phyloP scores from a whole-genome alignment of 2,888 invertebrate species.

The Clistopyga incitator region DNA sequence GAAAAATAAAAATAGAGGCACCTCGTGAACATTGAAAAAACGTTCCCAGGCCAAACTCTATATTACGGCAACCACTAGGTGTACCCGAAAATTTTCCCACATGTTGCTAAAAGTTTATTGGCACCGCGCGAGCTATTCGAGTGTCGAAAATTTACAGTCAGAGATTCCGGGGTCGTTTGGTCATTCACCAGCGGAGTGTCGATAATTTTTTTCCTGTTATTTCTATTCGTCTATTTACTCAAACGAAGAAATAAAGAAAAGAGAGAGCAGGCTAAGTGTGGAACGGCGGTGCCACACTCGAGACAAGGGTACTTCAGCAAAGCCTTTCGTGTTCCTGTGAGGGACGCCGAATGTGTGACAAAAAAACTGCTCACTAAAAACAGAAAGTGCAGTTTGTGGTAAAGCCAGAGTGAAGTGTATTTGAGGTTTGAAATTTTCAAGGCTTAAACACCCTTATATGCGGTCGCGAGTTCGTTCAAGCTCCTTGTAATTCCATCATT shows the following conservation, averaged over 20 bases:
- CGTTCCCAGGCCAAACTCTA: neutral
- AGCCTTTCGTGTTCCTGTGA: slow-evolving; percentile 35
- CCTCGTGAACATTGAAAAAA: slow-evolving; percentile 11
- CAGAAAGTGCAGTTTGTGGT: neutral
- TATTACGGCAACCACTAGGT: neutral
- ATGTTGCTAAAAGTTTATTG: neutral
- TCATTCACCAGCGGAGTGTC: neutral
- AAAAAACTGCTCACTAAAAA: slow-evolving; percentile 22
- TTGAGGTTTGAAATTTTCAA: slow-evolving; percentile 21
- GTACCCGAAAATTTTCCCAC: neutral
- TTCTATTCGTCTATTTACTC: slow-evolving; percentile 7
- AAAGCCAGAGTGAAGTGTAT: slow-evolving; percentile 8
- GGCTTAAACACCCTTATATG: neutral
- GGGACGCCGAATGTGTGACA: slow-evolving; percentile 21
- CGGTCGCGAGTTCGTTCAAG: slow-evolving; percentile 4
- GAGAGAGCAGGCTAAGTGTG: slow-evolving; percentile 8
- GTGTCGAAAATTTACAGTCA: neutral
- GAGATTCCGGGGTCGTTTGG: neutral
- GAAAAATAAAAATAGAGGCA: slow-evolving; percentile 8
- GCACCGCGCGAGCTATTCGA: neutral
- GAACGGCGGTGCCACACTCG: slow-evolving; percentile 33
- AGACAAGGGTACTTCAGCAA: slow-evolving; percentile 21
- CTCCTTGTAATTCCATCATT: neutral
- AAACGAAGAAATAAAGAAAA: neutral
- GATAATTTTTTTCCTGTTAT: slow-evolving; percentile 8